These are phyloP conservation scores for Hylomyscus alleni DNA, from an alignment of 2,797 vertebrate genomes.

Conservation along the genomic window DNA sequence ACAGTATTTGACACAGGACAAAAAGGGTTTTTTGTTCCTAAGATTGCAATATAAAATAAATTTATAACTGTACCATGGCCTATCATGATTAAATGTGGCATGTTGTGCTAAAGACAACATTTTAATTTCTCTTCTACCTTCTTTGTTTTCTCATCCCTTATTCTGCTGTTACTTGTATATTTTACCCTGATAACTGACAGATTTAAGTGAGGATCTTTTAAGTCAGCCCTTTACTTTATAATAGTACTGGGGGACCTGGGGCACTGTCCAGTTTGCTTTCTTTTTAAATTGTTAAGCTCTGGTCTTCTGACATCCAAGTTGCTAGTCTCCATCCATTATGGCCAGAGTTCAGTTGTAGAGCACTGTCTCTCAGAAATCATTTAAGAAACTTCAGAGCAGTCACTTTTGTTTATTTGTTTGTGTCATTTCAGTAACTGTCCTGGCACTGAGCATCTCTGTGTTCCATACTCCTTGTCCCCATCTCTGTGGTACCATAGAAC, in stretches of 20 bases:
- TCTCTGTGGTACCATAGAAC: not conserved
- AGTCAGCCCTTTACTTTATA: not conserved
- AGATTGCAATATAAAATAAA: slow-evolving; percentile 5
- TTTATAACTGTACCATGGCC: not conserved
- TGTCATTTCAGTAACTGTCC: slow-evolving; percentile 15
- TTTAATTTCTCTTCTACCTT: slow-evolving; percentile 13
- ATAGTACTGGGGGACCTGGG: not conserved
- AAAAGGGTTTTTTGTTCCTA: slow-evolving; percentile 7
- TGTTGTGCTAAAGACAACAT: not conserved
- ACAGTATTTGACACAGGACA: not conserved
- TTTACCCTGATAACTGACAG: not conserved
- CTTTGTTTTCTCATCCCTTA: not conserved
- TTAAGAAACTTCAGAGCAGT: not conserved
- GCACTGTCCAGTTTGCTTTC: not conserved
- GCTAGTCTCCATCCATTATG: not conserved
- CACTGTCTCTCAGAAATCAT: not conserved
- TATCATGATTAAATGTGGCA: not conserved
- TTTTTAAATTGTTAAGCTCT: slow-evolving; percentile 8
- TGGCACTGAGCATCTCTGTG: not conserved
- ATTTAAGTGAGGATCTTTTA: not conserved
- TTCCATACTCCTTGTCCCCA: no score
- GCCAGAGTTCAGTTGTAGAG: not conserved
- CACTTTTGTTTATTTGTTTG: not conserved
- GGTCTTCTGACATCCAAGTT: not conserved
- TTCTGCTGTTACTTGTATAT: not conserved